Base-by-base conservation (phyloP, 1,140 invertebrate species). In the Drosophila teissieri region DNA sequence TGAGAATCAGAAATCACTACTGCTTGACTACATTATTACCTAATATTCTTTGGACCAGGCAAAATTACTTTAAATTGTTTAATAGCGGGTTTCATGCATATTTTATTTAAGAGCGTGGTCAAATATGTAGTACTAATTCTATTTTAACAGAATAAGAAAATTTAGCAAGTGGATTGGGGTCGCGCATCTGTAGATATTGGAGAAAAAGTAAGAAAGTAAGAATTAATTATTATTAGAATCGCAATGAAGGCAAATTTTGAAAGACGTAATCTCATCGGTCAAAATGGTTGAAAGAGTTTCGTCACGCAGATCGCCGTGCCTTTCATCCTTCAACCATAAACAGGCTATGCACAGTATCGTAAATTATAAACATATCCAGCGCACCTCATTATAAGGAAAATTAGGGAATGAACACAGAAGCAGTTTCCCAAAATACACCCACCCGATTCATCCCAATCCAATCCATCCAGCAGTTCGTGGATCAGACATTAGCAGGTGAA, bases 351-450 rank as follows among this genome's bases (percentile, higher is more conserved):
- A 24, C 17, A 48, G 40, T 72, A 72, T 90, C 86, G 79, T 90
- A 90, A 90, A 90, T 86, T 90, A 90, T 90, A 90, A 90, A 90
- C 86, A 90, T 80, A 74, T 90, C 86, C 44, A 58, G 15, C 42
- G 58, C 75, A 90, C 86, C 61, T 78, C 78, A 77, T 91, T 88
- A 84, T 73, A 74, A 60, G 64, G 63, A 67, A 57, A 73, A 56
- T 40, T 73, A 46, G 52, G 49, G 48, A 76, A 75, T 44, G 61
- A 76, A 80, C 34, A 42, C 52, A 62, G 58, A 42, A 37, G 27
- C 58, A 44, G 6, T 12, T 44, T 15, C 54, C 60, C 56, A 60
- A 64, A 64, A 64, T 64, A 64, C 34, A 52, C 36, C 27, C 40
- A 40, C 37, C 56, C 67, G 48, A 54, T 70, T 49, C 19, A 39